Evolutionary conservation across 2,797 vertebrate genomes (phyloP).

Genomic region (Pachyuromys duprasi): DNA sequence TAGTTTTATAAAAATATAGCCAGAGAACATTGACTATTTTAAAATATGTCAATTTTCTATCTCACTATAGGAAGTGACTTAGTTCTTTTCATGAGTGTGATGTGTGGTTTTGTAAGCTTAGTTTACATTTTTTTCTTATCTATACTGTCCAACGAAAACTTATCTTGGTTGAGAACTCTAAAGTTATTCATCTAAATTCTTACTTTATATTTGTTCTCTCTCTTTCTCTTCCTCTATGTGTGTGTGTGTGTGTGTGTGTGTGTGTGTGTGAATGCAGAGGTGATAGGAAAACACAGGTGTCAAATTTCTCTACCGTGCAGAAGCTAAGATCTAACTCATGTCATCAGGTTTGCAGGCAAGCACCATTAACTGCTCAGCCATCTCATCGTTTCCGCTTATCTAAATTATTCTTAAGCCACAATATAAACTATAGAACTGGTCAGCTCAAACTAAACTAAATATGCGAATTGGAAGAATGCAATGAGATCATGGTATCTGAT

Average conservation of each 20-base stretch:
- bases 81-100: background rate
- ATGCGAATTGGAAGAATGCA: background rate
- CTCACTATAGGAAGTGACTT: background rate
- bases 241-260: background rate
- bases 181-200: background rate
- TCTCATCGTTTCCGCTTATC: background rate
- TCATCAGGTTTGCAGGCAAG: background rate
- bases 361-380: background rate
- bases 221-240: background rate
- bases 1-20: conserved; percentile 15
- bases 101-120: background rate
- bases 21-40: background rate
- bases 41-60: conserved; percentile 2
- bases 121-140: background rate
- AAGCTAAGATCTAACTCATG: background rate
- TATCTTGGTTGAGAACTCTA: background rate
- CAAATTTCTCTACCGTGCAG: background rate
- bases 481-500: background rate
- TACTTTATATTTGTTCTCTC: background rate
- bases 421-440: background rate
- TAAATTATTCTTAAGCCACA: conserved; percentile 24
- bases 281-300: background rate
- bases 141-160: background rate
- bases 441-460: background rate
- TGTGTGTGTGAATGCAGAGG: background rate